These are phyloP conservation scores for Fabriciana adippe DNA, from an alignment of 2,888 invertebrate species.

Conservation along the genomic window DNA sequence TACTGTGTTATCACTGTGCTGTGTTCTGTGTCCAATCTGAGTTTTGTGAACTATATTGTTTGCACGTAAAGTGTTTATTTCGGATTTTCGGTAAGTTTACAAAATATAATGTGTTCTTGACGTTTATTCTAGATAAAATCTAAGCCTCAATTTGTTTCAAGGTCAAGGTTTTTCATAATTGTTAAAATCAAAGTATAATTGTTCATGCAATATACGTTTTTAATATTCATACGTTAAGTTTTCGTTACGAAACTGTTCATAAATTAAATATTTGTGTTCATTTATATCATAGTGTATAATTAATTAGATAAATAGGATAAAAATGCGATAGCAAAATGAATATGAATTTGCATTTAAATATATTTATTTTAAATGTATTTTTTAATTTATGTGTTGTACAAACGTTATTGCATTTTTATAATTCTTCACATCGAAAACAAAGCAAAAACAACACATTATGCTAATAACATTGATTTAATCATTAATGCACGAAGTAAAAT, in stretches of 20 bases:
- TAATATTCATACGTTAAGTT: neutral
- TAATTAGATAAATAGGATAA: too few relatives aligned
- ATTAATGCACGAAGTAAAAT: slow-evolving; percentile 7
- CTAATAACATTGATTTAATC: slow-evolving; percentile 3
- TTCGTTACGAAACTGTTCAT: neutral
- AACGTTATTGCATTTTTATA: slow-evolving; percentile 6
- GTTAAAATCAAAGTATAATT: slow-evolving; percentile 26
- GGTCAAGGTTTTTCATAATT: slow-evolving; percentile 39
- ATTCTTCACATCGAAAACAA: slow-evolving; percentile 3
- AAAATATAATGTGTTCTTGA: slow-evolving; percentile 17
- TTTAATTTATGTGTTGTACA: slow-evolving; percentile 2
- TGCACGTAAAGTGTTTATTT: slow-evolving; percentile 38
- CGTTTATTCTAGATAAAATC: slow-evolving; percentile 25
- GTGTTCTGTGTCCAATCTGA: slow-evolving; percentile 31
- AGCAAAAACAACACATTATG: slow-evolving; percentile 6
- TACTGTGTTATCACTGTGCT: slow-evolving; percentile 34
- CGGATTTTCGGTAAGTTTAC: slow-evolving; percentile 59
- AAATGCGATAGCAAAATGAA: neutral
- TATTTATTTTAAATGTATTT: neutral
- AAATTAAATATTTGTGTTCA: neutral
- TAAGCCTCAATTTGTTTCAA: slow-evolving; percentile 31
- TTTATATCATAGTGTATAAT: too few relatives aligned
- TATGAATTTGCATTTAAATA: neutral
- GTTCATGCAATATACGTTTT: neutral
- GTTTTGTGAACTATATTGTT: slow-evolving; percentile 25